These are phyloP conservation scores for Chaetophractus vellerosus DNA, from an alignment of 2,797 vertebrate genomes.

Conservation along the genomic window DNA sequence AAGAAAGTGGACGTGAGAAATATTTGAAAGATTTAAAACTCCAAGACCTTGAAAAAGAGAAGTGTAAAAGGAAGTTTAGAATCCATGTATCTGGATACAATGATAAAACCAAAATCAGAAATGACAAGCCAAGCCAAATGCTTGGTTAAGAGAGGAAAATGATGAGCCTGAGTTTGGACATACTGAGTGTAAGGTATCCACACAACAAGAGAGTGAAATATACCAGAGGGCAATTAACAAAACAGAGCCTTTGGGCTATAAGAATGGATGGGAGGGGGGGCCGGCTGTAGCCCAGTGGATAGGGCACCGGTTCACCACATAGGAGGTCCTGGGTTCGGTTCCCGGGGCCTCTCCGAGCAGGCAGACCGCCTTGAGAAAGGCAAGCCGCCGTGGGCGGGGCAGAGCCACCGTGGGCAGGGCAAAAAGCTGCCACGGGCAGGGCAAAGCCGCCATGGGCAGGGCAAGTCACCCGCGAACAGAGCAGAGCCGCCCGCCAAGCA, in stretches of 20 bases:
- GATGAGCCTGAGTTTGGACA: background rate
- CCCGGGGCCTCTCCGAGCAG: too few species aligned
- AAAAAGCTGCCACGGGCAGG: too few species aligned
- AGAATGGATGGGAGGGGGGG: background rate
- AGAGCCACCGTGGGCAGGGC: too few species aligned
- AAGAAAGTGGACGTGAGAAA: background rate
- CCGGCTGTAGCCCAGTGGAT: too few species aligned
- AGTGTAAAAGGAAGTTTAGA: background rate
- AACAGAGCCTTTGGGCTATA: background rate
- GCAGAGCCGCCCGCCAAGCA: too few species aligned
- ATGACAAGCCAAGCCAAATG: background rate
- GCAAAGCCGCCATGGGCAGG: too few species aligned
- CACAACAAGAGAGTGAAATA: background rate
- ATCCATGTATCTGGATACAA: background rate
- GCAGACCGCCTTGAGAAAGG: too few species aligned
- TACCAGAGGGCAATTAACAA: background rate
- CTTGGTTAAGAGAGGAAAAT: background rate
- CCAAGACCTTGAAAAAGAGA: background rate
- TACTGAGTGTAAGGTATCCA: background rate
- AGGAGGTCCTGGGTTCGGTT: too few species aligned
- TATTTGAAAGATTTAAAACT: constrained; percentile 59
- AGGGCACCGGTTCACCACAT: too few species aligned
- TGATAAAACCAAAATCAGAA: background rate
- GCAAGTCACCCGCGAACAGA: too few species aligned
- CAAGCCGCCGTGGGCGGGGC: too few species aligned